Evolutionary conservation across 2,113 vertebrate genomes (phyloP).

Genomic region (Calonectris borealis): DNA sequence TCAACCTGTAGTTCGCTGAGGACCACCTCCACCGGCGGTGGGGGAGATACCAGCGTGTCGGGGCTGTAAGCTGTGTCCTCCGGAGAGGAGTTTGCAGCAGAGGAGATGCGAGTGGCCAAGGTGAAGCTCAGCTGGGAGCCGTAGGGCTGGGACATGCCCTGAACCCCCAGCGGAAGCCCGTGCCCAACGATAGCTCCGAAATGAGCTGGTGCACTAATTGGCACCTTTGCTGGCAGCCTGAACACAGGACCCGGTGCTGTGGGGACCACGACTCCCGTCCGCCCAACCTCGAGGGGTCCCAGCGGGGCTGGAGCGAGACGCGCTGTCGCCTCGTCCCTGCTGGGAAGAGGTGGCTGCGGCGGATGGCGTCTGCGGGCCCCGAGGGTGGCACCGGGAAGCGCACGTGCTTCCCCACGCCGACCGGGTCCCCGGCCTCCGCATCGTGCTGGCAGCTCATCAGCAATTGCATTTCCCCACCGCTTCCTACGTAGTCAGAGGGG

Average conservation of each 20-base stretch:
- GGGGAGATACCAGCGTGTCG: accelerated
- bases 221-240: neutral
- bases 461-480: accelerated
- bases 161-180: accelerated
- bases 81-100: neutral
- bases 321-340: neutral
- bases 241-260: neutral
- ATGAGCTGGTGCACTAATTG: neutral
- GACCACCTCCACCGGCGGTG: accelerated
- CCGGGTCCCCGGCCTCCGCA: neutral
- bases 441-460: neutral
- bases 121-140: neutral
- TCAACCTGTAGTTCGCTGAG: neutral
- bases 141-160: neutral
- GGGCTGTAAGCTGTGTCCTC: neutral
- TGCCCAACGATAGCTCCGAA: neutral
- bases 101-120: neutral
- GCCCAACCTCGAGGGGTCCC: neutral
- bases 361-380: neutral
- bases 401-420: accelerated
- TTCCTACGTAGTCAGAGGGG: neutral
- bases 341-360: neutral
- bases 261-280: neutral
- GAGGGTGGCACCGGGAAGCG: neutral
- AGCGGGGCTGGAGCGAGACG: neutral